Percentiles rank a stretch among this genome's conserved stretches.
Conservation (phyloP, 1,140 invertebrate genomes). For the Drosophila saltans region DNA sequence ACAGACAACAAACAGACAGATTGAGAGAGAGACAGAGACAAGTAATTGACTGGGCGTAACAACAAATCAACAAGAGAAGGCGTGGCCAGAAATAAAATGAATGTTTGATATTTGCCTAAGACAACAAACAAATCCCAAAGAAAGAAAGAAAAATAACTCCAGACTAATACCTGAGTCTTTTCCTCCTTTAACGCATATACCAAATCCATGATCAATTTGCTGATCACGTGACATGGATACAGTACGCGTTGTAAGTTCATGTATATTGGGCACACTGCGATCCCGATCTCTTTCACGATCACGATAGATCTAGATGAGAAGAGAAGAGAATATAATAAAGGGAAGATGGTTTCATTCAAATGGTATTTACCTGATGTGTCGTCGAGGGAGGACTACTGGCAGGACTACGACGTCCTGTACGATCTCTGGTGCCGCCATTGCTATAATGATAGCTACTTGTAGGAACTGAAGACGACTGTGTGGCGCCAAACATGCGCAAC, state of each 20-base stretch:
- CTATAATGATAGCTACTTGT: slow-evolving; percentile 83
- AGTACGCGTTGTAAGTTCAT: slow-evolving; percentile 90
- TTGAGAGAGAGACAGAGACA: slow-evolving; percentile 12
- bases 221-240: slow-evolving; percentile 92
- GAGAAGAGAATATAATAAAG: neutral
- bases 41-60: slow-evolving; percentile 53
- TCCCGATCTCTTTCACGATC: slow-evolving; percentile 80
- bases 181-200: slow-evolving; percentile 94
- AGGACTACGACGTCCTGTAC: slow-evolving; percentile 85
- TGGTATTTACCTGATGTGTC: slow-evolving; percentile 85
- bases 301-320: slow-evolving; percentile 67
- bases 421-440: slow-evolving; percentile 79
- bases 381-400: slow-evolving; percentile 90
- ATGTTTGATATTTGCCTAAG: neutral
- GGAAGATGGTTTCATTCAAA: neutral
- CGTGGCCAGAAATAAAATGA: neutral
- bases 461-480: slow-evolving; percentile 83
- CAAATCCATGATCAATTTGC: slow-evolving; percentile 92
- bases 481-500: slow-evolving; percentile 86
- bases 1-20: slow-evolving; percentile 1
- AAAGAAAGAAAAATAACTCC: too few species aligned
- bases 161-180: slow-evolving; percentile 89
- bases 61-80: slow-evolving; percentile 42
- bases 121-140: neutral
- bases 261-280: slow-evolving; percentile 86